A percentile compares a stretch with the other conserved stretches of the same genome.
Evolutionary conservation across 1,140 invertebrate species (phyloP).

Genomic region (Delia radicum): DNA sequence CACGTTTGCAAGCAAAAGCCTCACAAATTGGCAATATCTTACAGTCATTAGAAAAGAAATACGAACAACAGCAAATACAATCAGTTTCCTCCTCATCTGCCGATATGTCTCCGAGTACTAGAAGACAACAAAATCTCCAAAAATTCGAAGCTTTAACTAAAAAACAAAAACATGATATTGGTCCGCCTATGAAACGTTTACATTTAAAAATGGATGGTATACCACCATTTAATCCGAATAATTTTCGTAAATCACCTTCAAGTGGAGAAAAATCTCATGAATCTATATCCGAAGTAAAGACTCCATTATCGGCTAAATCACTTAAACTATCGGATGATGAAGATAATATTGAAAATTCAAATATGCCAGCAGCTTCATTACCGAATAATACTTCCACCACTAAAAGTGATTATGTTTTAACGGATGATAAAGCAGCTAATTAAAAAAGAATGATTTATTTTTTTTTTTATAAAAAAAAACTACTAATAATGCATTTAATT

Average conservation of each 20-base stretch:
- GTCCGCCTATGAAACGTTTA: conserved; percentile 51
- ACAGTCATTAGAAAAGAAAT: conserved; percentile 82
- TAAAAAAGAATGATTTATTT: neutral
- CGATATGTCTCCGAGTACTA: conserved; percentile 46
- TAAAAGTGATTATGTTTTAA: neutral
- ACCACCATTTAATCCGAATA: conserved; percentile 58
- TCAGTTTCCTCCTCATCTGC: neutral
- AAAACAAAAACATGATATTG: conserved; percentile 51
- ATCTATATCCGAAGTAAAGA: conserved; percentile 26
- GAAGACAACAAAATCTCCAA: conserved; percentile 51
- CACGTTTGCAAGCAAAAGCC: conserved; percentile 84
- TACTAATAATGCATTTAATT: neutral
- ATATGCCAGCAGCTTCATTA: neutral
- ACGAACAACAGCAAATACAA: conserved; percentile 44
- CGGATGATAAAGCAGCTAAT: neutral
- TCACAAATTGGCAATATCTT: conserved; percentile 87
- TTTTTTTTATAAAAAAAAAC: too few relatives aligned
- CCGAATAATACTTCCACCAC: neutral
- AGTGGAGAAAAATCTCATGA: conserved; percentile 10
- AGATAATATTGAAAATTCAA: neutral
- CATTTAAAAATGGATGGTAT: conserved; percentile 54
- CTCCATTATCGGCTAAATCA: conserved; percentile 38
- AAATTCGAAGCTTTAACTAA: conserved; percentile 53
- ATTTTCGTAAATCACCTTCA: conserved; percentile 58
- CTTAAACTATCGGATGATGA: conserved; percentile 24